Conservation (phyloP, 2,113 vertebrate species). For the Nesogale talazaci region DNA sequence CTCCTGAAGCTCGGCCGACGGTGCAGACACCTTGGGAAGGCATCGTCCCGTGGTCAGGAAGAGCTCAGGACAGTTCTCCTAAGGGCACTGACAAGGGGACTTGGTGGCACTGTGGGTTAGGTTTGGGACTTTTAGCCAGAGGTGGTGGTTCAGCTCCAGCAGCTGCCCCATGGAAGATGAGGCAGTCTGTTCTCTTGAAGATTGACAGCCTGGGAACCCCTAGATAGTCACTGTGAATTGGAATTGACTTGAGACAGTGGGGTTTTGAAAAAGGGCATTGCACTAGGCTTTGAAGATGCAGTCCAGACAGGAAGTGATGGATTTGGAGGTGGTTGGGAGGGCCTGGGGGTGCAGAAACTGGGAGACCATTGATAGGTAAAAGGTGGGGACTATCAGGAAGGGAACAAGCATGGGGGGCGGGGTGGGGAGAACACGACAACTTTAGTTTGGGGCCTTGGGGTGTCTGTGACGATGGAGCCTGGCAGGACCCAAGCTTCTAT, state of each 20-base stretch:
- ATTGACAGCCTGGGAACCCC: too few relatives aligned
- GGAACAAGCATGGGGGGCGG: not conserved
- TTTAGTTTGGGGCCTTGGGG: not conserved
- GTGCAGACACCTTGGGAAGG: rapidly evolving
- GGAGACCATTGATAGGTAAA: not conserved
- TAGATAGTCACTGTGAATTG: too few relatives aligned
- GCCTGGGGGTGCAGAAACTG: not conserved
- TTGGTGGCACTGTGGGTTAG: too few relatives aligned
- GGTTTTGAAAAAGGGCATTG: too few relatives aligned
- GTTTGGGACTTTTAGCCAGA: too few relatives aligned
- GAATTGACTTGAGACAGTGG: too few relatives aligned
- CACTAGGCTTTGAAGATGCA: not conserved
- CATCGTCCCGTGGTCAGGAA: rapidly evolving
- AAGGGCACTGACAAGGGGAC: too few relatives aligned
- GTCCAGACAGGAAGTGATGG: not conserved
- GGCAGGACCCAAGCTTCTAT: not conserved
- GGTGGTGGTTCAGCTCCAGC: too few relatives aligned
- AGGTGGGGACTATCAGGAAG: not conserved
- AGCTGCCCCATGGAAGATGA: too few relatives aligned
- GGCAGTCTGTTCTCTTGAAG: too few relatives aligned
- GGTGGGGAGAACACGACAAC: too few relatives aligned
- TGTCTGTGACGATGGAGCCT: not conserved
- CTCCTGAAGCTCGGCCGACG: not conserved
- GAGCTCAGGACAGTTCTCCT: too few relatives aligned
- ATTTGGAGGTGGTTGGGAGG: not conserved